Conservation (phyloP, 2,797 vertebrate genomes). For the Sebastes taczanowskii region DNA sequence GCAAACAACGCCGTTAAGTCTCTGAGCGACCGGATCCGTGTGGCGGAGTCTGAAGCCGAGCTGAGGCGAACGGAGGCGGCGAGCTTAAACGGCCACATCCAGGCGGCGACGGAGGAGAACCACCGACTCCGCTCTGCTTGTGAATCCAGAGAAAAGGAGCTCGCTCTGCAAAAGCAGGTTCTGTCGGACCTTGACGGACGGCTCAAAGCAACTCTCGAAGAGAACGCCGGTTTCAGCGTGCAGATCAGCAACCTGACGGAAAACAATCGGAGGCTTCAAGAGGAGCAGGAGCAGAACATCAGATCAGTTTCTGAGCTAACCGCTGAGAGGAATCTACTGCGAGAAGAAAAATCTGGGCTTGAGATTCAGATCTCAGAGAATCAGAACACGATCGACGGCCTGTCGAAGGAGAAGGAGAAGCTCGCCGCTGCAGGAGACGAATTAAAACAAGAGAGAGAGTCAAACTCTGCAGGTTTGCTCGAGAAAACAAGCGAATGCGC, state of each 20-base stretch:
- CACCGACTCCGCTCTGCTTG: conserved; percentile 60
- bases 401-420: conserved; percentile 80
- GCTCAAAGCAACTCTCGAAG: conserved; percentile 44
- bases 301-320: conserved; percentile 66
- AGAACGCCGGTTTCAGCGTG: conserved; percentile 62
- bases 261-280: conserved; percentile 78
- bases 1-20: conserved; percentile 49
- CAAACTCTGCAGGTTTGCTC: conserved; percentile 71
- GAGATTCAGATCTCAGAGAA: conserved; percentile 75
- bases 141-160: conserved; percentile 74
- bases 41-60: conserved; percentile 63
- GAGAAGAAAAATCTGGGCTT: conserved; percentile 68
- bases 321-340: conserved; percentile 68
- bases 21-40: conserved; percentile 69
- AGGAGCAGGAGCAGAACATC: conserved; percentile 70
- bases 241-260: conserved; percentile 74
- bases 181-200: conserved; percentile 72
- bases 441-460: conserved; percentile 76
- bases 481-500: conserved; percentile 83
- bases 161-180: conserved; percentile 66
- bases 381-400: conserved; percentile 59
- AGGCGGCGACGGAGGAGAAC: conserved; percentile 59
- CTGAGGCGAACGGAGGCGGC: conserved; percentile 39
- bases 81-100: conserved; percentile 49
- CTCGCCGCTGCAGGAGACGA: conserved; percentile 71